These are phyloP conservation scores for Melanerpes aurifrons DNA, from an alignment of 2,113 vertebrate species.

Conservation along the genomic window DNA sequence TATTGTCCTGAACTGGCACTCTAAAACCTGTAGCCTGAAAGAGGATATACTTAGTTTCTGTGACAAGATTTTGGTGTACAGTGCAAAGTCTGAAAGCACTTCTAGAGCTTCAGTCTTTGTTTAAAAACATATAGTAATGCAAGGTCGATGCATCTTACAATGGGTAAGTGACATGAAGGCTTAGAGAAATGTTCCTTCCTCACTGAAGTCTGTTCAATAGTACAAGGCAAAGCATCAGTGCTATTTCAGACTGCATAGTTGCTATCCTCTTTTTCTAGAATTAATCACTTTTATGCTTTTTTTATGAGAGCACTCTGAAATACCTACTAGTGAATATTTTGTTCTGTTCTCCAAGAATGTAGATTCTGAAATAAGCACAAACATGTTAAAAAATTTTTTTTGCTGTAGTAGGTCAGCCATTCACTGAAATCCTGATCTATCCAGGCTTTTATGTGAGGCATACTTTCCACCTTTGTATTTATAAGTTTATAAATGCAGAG, in stretches of 20 bases:
- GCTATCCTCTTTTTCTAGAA: not conserved
- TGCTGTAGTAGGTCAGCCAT: not conserved
- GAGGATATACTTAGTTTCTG: not conserved
- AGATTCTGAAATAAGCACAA: not conserved
- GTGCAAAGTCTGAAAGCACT: not conserved
- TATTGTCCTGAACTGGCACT: not conserved
- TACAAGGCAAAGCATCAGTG: not conserved
- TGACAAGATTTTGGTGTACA: not conserved
- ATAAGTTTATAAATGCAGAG: not conserved
- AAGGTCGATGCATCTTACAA: not conserved
- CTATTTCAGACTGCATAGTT: not conserved
- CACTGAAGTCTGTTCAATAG: not conserved
- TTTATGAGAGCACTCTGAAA: not conserved
- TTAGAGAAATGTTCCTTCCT: not conserved
- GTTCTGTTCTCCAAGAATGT: not conserved
- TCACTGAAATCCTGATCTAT: not conserved
- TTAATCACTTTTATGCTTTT: not conserved
- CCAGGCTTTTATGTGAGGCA: not conserved
- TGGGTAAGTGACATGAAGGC: not conserved
- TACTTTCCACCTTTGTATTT: not conserved
- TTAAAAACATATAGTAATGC: not conserved
- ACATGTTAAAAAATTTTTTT: not conserved
- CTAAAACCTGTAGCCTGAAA: not conserved
- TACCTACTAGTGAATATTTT: not conserved
- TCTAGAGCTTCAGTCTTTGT: not conserved